These are phyloP conservation scores for Drosophila truncata DNA, from an alignment of 1,140 invertebrate species.

Conservation along the genomic window DNA sequence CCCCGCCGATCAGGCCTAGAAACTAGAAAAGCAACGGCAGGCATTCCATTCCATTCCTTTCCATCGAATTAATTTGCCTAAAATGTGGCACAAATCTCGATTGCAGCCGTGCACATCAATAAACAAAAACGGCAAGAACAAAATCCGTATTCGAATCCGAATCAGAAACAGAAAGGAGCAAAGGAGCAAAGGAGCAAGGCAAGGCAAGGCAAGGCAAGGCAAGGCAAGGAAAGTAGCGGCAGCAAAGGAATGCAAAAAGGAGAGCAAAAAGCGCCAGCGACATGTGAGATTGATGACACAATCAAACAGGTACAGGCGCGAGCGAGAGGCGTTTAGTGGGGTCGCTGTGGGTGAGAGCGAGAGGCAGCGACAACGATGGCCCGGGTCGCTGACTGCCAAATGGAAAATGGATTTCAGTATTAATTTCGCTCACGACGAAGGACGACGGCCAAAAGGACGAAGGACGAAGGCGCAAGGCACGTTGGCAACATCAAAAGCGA, in stretches of 20 bases:
- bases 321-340: constrained; percentile 37
- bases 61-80: constrained; percentile 68
- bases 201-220: constrained; percentile 4
- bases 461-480: constrained; percentile 35
- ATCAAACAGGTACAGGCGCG: constrained; percentile 59
- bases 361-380: constrained; percentile 4
- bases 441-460: constrained; percentile 23
- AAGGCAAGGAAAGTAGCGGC: constrained; percentile 3
- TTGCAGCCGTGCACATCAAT: constrained; percentile 43
- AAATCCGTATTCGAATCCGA: constrained; percentile 12
- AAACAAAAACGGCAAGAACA: constrained; percentile 38
- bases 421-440: constrained; percentile 74
- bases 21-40: not conserved
- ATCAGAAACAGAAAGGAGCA: constrained; percentile 28
- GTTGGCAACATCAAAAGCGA: constrained; percentile 78
- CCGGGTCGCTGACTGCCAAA: constrained; percentile 44
- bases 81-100: constrained; percentile 70
- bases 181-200: constrained; percentile 29
- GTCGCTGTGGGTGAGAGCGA: constrained; percentile 9
- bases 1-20: not conserved
- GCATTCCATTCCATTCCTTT: constrained; percentile 29
- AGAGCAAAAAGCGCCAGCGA: constrained; percentile 35
- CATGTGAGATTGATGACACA: constrained; percentile 79
- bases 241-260: constrained; percentile 17
- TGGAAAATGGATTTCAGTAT: constrained; percentile 80